Conservation (phyloP, 2,113 vertebrate species). For the Aptenodytes forsteri region DNA sequence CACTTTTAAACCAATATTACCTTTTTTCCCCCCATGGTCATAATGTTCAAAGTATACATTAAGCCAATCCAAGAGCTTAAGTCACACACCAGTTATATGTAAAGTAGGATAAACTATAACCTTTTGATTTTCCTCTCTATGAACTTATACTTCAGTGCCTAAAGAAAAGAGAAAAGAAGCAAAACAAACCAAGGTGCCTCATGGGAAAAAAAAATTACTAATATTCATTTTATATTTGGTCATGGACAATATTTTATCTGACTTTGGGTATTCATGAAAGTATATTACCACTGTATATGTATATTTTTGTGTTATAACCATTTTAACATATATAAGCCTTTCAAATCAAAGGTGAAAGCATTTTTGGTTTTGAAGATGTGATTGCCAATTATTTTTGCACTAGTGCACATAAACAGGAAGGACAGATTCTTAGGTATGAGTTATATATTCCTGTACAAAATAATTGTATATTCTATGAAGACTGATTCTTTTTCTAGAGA, state of each 20-base stretch:
- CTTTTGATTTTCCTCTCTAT: slow-evolving; percentile 59
- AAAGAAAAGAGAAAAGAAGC: slow-evolving; percentile 40
- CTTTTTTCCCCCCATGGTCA: slow-evolving; percentile 73
- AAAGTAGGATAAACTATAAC: slow-evolving; percentile 72
- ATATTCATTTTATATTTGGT: slow-evolving; percentile 70
- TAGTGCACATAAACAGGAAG: slow-evolving; percentile 78
- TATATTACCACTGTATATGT: slow-evolving; percentile 47
- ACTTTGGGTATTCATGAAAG: slow-evolving; percentile 62
- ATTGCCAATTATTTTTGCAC: slow-evolving; percentile 83
- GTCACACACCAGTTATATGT: slow-evolving; percentile 70
- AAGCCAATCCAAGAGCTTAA: slow-evolving; percentile 74
- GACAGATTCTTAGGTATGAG: slow-evolving; percentile 79
- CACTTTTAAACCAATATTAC: slow-evolving; percentile 80
- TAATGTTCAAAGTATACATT: slow-evolving; percentile 76
- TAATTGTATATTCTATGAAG: slow-evolving; percentile 89
- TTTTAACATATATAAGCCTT: slow-evolving; percentile 63
- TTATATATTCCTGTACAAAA: slow-evolving; percentile 85
- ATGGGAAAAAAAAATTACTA: slow-evolving; percentile 39
- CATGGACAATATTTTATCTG: slow-evolving; percentile 54
- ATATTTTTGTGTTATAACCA: background rate
- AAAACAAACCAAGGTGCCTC: slow-evolving; percentile 11
- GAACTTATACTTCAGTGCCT: slow-evolving; percentile 48
- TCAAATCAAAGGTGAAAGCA: slow-evolving; percentile 70
- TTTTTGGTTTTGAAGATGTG: slow-evolving; percentile 75
- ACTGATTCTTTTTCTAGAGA: slow-evolving; percentile 83